These are phyloP conservation scores for Eudyptes chrysolophus DNA, from an alignment of 2,113 vertebrate genomes.

Conservation along the genomic window DNA sequence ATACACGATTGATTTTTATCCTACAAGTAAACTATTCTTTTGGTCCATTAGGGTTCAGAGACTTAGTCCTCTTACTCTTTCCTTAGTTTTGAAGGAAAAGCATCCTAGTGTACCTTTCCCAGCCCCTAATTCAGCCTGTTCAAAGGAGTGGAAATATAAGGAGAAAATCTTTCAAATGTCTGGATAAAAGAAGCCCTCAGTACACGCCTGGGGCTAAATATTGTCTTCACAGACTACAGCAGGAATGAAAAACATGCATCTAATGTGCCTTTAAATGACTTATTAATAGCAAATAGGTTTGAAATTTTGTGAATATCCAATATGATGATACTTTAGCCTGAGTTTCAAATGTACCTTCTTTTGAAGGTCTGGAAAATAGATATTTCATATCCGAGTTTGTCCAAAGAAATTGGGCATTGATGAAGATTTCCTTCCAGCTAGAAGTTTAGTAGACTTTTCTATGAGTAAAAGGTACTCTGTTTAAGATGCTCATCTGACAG, in stretches of 20 bases:
- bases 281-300: background rate
- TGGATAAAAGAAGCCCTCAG: background rate
- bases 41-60: background rate
- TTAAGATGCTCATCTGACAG: background rate
- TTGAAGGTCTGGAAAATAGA: background rate
- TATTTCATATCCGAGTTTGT: background rate
- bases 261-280: background rate
- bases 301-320: background rate
- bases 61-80: background rate
- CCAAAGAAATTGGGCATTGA: background rate
- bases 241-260: background rate
- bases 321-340: background rate
- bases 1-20: background rate
- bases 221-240: background rate
- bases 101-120: background rate
- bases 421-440: background rate
- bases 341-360: background rate
- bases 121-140: background rate
- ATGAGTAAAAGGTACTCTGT: background rate
- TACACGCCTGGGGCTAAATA: background rate
- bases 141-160: background rate
- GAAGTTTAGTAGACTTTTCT: background rate
- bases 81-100: background rate
- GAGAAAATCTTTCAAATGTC: background rate
- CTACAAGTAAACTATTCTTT: background rate